Conservation (phyloP, 2,888 invertebrate genomes). For the Diploptera punctata region DNA sequence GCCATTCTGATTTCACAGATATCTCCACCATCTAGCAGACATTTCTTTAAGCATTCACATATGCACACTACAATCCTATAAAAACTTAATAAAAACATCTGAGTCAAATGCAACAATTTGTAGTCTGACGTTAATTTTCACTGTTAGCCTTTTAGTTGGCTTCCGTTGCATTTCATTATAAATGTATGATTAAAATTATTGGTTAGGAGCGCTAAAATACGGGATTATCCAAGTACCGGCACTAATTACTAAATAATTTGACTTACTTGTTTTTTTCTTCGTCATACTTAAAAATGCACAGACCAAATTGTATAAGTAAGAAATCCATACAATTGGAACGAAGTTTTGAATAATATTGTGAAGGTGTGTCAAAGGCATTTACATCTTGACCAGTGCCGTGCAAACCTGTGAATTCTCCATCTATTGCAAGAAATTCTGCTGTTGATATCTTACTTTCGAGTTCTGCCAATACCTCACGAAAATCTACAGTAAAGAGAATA, state of each 20-base stretch:
- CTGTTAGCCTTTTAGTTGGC: too few relatives aligned
- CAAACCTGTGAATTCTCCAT: conserved; percentile 85
- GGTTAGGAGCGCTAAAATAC: too few relatives aligned
- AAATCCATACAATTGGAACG: conserved; percentile 68
- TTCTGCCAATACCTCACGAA: conserved; percentile 67
- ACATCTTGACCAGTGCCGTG: conserved; percentile 59
- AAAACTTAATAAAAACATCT: too few relatives aligned
- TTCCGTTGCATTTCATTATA: too few relatives aligned
- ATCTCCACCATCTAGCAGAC: too few relatives aligned
- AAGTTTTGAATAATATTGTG: conserved; percentile 69
- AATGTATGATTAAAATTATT: too few relatives aligned
- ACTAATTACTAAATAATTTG: not conserved
- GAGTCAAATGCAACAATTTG: too few relatives aligned
- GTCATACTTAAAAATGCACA: conserved; percentile 63
- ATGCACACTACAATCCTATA: too few relatives aligned
- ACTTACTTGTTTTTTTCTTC: conserved; percentile 48
- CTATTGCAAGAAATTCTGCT: conserved; percentile 78
- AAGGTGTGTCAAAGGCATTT: conserved; percentile 72
- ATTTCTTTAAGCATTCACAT: too few relatives aligned
- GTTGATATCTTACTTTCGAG: conserved; percentile 70
- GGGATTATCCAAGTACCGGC: too few relatives aligned
- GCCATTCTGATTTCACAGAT: too few relatives aligned
- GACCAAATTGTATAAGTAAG: conserved; percentile 73
- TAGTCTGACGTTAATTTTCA: too few relatives aligned
- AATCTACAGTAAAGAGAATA: conserved; percentile 67